These are phyloP conservation scores for Stratiomys singularior DNA, from an alignment of 2,888 invertebrate genomes.

Conservation along the genomic window DNA sequence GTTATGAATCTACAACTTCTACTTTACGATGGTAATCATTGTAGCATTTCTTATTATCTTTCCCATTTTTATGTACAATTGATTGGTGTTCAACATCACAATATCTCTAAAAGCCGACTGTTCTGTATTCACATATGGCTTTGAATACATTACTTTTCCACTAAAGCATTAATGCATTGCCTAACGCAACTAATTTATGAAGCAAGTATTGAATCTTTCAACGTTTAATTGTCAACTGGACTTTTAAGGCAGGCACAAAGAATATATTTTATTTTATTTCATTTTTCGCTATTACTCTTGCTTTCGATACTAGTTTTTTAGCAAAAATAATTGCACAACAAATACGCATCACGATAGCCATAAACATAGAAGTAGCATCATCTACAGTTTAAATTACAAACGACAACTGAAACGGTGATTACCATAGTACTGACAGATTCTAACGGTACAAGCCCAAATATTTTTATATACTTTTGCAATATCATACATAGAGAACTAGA, in stretches of 20 bases:
- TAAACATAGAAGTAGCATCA: no score
- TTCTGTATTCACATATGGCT: constrained; percentile 3
- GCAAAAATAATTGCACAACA: neutral
- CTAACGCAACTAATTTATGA: constrained; percentile 3
- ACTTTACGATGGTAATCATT: neutral
- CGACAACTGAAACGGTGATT: no score
- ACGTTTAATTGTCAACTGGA: constrained; percentile 32
- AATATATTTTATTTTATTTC: constrained; percentile 21
- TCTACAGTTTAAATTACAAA: no score
- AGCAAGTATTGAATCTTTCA: neutral
- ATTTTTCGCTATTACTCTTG: neutral
- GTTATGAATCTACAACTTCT: neutral
- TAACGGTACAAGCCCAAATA: no score
- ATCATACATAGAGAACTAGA: neutral
- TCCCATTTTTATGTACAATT: constrained; percentile 47
- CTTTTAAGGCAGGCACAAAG: constrained; percentile 45
- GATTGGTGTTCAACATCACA: constrained; percentile 50
- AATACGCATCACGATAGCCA: neutral
- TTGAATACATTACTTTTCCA: neutral
- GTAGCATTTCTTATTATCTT: neutral
- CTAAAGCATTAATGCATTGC: neutral
- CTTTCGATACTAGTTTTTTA: neutral
- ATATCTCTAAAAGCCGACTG: constrained; percentile 38
- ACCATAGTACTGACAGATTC: no score
- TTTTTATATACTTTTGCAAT: no score